phyloP scores from a whole-genome alignment of 92 coral and sea anemone species.

The Scolanthus callimorphus region DNA sequence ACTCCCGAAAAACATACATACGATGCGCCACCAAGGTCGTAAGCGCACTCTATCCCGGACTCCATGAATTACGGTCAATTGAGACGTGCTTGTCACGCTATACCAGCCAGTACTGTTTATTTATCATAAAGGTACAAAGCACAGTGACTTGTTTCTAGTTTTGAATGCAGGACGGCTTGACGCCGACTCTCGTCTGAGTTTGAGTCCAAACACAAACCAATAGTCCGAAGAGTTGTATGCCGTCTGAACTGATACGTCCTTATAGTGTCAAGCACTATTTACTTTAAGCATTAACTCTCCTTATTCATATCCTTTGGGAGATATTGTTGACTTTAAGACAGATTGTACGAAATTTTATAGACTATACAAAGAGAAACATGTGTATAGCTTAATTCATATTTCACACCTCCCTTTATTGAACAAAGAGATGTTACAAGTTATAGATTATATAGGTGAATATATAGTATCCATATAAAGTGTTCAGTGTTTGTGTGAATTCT shows the following conservation, averaged over 20 bases:
- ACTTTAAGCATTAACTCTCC: slow-evolving; percentile 70
- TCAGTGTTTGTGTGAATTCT: slow-evolving; percentile 28
- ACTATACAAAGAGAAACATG: slow-evolving; percentile 31
- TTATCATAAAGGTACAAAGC: slow-evolving; percentile 49
- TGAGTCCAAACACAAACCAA: slow-evolving; percentile 1
- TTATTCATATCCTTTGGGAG: slow-evolving; percentile 39
- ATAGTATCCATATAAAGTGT: slow-evolving; percentile 32
- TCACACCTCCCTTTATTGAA: slow-evolving; percentile 37
- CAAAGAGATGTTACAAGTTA: slow-evolving; percentile 20
- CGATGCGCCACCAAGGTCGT: slow-evolving; percentile 80
- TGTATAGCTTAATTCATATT: slow-evolving; percentile 46
- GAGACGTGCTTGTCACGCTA: slow-evolving; percentile 33
- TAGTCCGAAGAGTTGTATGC: not conserved
- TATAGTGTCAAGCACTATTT: slow-evolving; percentile 51
- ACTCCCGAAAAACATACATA: slow-evolving; percentile 83
- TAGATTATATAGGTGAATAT: slow-evolving; percentile 35
- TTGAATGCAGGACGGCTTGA: slow-evolving; percentile 4
- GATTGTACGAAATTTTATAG: slow-evolving; percentile 69
- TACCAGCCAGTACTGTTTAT: slow-evolving; percentile 32
- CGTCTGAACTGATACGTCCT: not conserved
- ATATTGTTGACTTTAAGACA: slow-evolving; percentile 53
- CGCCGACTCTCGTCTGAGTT: not conserved
- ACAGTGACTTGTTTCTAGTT: slow-evolving; percentile 1
- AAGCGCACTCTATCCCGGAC: slow-evolving; percentile 25
- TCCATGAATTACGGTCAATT: slow-evolving; percentile 12